Evolutionary conservation across 2,113 vertebrate genomes (phyloP).

Genomic region (Chlorocebus sabaeus): DNA sequence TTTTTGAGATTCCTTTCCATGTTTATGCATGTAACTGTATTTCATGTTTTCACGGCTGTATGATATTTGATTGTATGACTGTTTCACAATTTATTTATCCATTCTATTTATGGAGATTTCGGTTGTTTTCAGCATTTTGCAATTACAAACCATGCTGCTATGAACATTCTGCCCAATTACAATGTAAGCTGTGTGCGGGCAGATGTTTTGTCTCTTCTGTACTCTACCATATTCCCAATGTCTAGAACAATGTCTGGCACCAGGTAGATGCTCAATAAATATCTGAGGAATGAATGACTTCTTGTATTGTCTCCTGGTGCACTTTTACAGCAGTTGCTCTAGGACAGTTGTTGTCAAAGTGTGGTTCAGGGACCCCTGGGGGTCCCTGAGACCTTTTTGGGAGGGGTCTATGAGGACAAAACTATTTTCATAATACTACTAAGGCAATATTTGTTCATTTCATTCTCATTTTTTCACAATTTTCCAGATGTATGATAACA

Average conservation of each 20-base stretch:
- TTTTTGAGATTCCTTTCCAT: slow-evolving; percentile 27
- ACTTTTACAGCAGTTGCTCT: background rate
- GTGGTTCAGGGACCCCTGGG: background rate
- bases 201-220: background rate
- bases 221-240: background rate
- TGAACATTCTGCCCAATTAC: background rate
- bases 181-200: background rate
- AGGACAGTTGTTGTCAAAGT: background rate
- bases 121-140: background rate
- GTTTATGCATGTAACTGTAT: slow-evolving; percentile 38
- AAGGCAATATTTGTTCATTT: background rate
- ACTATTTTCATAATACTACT: background rate
- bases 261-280: background rate
- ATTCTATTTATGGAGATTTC: background rate
- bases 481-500: background rate
- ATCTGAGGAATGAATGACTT: background rate
- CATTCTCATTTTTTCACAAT: background rate
- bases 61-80: background rate
- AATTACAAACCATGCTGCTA: background rate
- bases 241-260: background rate
- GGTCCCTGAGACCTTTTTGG: background rate
- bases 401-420: background rate
- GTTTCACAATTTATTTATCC: background rate
- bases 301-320: background rate
- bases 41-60: background rate